phyloP scores from a whole-genome alignment of 2,797 vertebrate species.

The Anableps anableps region DNA sequence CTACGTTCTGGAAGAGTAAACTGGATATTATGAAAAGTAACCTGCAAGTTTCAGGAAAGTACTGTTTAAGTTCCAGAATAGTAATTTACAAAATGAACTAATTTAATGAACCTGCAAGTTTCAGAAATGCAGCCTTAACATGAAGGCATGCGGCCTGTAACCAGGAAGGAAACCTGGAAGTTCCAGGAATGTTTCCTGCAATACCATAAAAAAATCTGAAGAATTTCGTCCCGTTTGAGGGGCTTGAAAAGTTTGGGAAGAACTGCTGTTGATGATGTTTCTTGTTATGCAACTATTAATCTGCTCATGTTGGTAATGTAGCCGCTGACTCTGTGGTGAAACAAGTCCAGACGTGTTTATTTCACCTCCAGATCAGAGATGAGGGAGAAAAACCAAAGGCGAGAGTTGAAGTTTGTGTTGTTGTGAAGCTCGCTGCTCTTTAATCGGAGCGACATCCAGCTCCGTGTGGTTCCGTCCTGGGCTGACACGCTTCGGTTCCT shows the following conservation, averaged over 20 bases:
- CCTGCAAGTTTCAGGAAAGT: background rate
- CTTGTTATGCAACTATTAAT: background rate
- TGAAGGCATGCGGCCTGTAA: background rate
- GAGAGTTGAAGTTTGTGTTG: constrained; percentile 2
- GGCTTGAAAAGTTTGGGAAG: too few species aligned
- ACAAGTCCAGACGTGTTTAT: background rate
- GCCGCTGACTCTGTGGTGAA: background rate
- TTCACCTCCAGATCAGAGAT: constrained; percentile 3
- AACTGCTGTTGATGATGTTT: background rate
- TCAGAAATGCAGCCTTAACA: background rate
- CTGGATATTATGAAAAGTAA: background rate
- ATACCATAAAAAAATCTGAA: background rate
- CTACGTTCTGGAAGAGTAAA: background rate
- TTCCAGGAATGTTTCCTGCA: background rate
- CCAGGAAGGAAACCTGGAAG: background rate
- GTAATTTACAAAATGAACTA: background rate
- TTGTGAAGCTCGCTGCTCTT: background rate
- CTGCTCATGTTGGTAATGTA: background rate
- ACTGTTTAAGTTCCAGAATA: background rate
- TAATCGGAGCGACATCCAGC: background rate
- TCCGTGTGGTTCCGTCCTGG: constrained; percentile 3
- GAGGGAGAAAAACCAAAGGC: background rate
- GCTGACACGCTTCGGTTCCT: background rate
- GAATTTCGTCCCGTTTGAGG: background rate
- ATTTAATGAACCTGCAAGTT: background rate